These are phyloP conservation scores for Chascanopsetta lugubris DNA, from an alignment of 2,113 vertebrate species.

Conservation along the genomic window DNA sequence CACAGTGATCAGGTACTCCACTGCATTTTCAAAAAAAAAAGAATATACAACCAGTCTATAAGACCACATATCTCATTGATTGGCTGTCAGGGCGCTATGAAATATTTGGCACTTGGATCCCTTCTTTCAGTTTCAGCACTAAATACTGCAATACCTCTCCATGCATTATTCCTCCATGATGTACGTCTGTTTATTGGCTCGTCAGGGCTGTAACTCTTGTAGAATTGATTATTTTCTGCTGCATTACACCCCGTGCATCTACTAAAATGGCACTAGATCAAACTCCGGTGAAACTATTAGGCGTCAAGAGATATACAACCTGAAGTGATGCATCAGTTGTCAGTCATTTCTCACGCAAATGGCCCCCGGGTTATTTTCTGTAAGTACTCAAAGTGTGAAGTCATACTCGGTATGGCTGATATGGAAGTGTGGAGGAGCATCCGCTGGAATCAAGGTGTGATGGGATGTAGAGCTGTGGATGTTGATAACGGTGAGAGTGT, in stretches of 20 bases:
- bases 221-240: constrained; percentile 18
- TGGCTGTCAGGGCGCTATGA: constrained; percentile 7
- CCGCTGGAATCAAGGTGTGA: constrained; percentile 22
- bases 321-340: constrained; percentile 46
- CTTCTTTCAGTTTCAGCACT: not conserved
- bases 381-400: constrained; percentile 42
- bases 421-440: constrained; percentile 23
- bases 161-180: constrained; percentile 9
- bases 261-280: constrained; percentile 1
- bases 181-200: constrained; percentile 21
- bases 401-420: constrained; percentile 27
- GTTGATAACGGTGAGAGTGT: constrained; percentile 4
- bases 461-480: constrained; percentile 21
- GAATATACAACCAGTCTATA: not conserved
- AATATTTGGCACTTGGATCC: constrained; percentile 10
- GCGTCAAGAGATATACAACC: constrained; percentile 23
- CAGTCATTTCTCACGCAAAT: constrained; percentile 50
- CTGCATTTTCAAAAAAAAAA: constrained; percentile 14
- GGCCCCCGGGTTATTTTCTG: constrained; percentile 48
- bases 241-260: constrained; percentile 25
- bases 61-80: not conserved
- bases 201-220: constrained; percentile 21
- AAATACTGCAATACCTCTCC: not conserved
- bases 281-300: constrained; percentile 26
- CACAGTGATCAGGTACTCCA: not conserved